A percentile compares a stretch with the other conserved stretches of the same genome.
Conservation (phyloP, 2,888 invertebrate genomes). For the Gortyna flavago region DNA sequence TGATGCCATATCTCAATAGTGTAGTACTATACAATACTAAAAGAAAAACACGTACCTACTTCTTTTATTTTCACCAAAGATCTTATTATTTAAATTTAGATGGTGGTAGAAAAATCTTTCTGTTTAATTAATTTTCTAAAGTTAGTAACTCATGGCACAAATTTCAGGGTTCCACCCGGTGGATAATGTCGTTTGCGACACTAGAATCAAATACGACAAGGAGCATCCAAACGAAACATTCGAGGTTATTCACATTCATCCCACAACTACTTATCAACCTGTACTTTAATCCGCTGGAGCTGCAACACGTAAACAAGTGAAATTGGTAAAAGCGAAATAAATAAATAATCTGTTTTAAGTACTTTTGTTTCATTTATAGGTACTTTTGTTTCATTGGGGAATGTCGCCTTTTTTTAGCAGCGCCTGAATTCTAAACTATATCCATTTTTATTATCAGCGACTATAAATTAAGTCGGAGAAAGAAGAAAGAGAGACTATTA, state of each 20-base stretch:
- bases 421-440: neutral
- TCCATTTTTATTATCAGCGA: neutral
- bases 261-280: neutral
- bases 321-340: neutral
- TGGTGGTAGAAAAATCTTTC: neutral
- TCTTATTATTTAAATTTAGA: neutral
- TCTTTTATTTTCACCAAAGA: neutral
- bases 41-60: neutral
- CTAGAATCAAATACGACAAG: slow-evolving; percentile 64
- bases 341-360: neutral
- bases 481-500: neutral
- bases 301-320: neutral
- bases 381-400: slow-evolving; percentile 15
- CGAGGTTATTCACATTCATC: slow-evolving; percentile 51
- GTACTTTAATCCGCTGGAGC: neutral
- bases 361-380: slow-evolving; percentile 8
- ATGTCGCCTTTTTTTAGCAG: neutral
- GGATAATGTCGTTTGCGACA: slow-evolving; percentile 67
- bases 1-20: too few species aligned
- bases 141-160: neutral
- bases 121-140: neutral
- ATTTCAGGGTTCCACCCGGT: slow-evolving; percentile 68
- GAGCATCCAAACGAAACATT: slow-evolving; percentile 58
- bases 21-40: too few species aligned
- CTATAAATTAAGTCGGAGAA: neutral